Percentiles rank a stretch among this genome's conserved stretches.
These are phyloP conservation scores for Solen grandis DNA, from an alignment of 1,140 invertebrate genomes.

Conservation along the genomic window DNA sequence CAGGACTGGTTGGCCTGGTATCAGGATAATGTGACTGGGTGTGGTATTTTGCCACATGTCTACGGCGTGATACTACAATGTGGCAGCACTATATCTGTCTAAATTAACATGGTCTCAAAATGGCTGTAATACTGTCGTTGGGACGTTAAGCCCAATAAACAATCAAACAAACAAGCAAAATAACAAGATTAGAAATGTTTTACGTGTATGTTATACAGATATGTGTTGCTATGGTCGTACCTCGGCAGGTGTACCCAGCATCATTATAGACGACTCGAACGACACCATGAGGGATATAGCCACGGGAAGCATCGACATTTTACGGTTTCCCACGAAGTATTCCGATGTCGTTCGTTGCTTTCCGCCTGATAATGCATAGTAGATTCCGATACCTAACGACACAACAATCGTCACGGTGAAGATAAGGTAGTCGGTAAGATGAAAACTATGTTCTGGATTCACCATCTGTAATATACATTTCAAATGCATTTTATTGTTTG, in stretches of 20 bases:
- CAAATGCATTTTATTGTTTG: too few species aligned
- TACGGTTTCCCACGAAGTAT: conserved; percentile 88
- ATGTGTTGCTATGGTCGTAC: conserved; percentile 55
- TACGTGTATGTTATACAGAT: too few species aligned
- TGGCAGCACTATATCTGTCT: too few species aligned
- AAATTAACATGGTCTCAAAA: too few species aligned
- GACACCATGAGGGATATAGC: conserved; percentile 65
- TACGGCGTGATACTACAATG: too few species aligned
- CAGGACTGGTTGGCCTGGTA: too few species aligned
- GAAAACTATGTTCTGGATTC: conserved; percentile 56
- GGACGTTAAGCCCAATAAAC: too few species aligned
- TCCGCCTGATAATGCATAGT: conserved; percentile 90
- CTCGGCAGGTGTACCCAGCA: conserved; percentile 58
- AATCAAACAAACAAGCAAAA: too few species aligned
- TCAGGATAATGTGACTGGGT: too few species aligned
- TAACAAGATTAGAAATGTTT: too few species aligned
- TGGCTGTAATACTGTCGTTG: too few species aligned
- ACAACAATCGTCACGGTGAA: conserved; percentile 71
- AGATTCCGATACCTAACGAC: conserved; percentile 88
- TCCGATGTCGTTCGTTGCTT: conserved; percentile 92
- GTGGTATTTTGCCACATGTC: too few species aligned
- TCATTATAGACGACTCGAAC: conserved; percentile 59
- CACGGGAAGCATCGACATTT: conserved; percentile 85
- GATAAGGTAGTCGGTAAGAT: conserved; percentile 71
- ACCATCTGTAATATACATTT: conserved; percentile 53